A percentile compares a stretch with the other conserved stretches of the same genome.
Evolutionary conservation across 2,888 invertebrate genomes (phyloP).

Genomic region (Amblyteles armatorius): DNA sequence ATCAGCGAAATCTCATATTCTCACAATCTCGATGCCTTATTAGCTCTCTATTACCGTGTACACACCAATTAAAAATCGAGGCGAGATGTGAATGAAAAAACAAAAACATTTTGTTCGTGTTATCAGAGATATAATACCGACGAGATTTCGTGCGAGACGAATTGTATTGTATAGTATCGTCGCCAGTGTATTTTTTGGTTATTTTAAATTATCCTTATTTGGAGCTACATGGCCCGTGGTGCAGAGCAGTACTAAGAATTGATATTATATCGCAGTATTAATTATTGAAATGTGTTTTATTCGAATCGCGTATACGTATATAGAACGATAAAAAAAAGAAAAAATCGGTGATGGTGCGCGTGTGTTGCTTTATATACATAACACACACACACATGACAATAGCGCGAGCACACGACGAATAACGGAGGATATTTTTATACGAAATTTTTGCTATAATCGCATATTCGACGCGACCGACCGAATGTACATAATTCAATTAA

Average conservation of each 20-base stretch:
- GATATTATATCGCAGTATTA: slow-evolving; percentile 84
- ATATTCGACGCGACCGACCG: slow-evolving; percentile 68
- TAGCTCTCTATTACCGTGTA: slow-evolving; percentile 60
- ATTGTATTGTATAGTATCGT: slow-evolving; percentile 45
- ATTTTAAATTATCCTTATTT: slow-evolving; percentile 57
- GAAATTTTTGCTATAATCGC: slow-evolving; percentile 82
- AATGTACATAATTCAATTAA: slow-evolving; percentile 75
- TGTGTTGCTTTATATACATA: slow-evolving; percentile 76
- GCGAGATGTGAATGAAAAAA: not conserved
- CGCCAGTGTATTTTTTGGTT: slow-evolving; percentile 55
- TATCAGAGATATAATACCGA: slow-evolving; percentile 39
- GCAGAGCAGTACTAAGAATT: slow-evolving; percentile 75
- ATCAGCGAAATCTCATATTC: slow-evolving; percentile 55
- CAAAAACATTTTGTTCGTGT: slow-evolving; percentile 25
- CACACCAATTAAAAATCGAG: not conserved
- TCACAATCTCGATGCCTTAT: slow-evolving; percentile 63
- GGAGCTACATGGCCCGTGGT: slow-evolving; percentile 79
- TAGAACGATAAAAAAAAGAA: slow-evolving; percentile 12
- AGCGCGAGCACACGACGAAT: slow-evolving; percentile 52
- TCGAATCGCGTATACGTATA: slow-evolving; percentile 29
- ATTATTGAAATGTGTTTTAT: slow-evolving; percentile 74
- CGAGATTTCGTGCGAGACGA: slow-evolving; percentile 61
- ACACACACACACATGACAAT: slow-evolving; percentile 73
- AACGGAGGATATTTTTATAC: slow-evolving; percentile 84
- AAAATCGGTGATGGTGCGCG: slow-evolving; percentile 1